phyloP scores from a whole-genome alignment of 2,888 invertebrate species.

The Drosophila sordidula region DNA sequence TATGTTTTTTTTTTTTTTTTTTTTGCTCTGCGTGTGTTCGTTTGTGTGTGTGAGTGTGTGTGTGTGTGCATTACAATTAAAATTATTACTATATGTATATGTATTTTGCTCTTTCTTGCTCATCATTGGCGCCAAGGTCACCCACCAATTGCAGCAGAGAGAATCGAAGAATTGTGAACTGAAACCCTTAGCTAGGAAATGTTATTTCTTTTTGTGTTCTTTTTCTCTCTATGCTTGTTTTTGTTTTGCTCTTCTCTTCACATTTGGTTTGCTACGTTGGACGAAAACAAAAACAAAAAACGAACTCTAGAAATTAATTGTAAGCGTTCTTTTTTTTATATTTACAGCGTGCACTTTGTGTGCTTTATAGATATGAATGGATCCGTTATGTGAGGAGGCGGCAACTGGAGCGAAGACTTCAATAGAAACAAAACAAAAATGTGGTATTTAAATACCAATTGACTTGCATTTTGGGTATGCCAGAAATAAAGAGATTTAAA shows the following conservation, averaged over 20 bases:
- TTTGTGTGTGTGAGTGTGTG: conserved; percentile 12
- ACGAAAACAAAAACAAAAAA: conserved; percentile 15
- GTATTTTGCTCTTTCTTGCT: conserved; percentile 44
- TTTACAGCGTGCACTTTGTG: conserved; percentile 61
- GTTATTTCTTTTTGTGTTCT: conserved; percentile 9
- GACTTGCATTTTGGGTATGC: background rate
- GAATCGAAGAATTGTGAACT: conserved; percentile 48
- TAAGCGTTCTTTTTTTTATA: conserved; percentile 35
- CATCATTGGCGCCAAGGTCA: conserved; percentile 39
- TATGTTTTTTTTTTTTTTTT: conserved; percentile 32
- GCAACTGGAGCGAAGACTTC: conserved; percentile 26
- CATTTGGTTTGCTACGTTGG: conserved; percentile 14
- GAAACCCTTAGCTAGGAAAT: conserved; percentile 79
- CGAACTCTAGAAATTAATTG: conserved; percentile 26
- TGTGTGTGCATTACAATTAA: conserved; percentile 22
- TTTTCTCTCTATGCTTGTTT: background rate
- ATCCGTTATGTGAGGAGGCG: conserved; percentile 16
- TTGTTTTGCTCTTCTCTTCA: conserved; percentile 5
- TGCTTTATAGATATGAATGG: conserved; percentile 46
- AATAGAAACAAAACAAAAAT: background rate
- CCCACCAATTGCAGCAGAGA: conserved; percentile 11
- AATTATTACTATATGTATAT: conserved; percentile 53
- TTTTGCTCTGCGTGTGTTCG: conserved; percentile 4
- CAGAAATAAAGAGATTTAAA: background rate
- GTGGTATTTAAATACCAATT: conserved; percentile 11